Conservation (phyloP, 2,797 vertebrate genomes). For the Sebastes paucispinis region DNA sequence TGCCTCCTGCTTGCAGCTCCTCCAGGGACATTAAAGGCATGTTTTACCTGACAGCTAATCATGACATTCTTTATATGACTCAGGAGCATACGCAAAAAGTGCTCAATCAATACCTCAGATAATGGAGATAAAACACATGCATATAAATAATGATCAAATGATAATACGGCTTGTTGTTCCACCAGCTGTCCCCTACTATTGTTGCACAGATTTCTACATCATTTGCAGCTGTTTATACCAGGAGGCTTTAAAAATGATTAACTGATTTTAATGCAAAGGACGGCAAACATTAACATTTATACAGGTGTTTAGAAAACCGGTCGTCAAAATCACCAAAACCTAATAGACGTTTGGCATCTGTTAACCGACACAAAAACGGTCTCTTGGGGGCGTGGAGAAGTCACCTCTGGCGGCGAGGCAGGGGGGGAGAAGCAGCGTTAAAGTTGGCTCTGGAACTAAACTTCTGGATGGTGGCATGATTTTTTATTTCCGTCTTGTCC, state of each 20-base stretch:
- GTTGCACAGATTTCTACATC: not conserved
- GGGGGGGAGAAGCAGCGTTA: not conserved
- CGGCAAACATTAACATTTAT: not conserved
- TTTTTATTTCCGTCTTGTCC: not conserved
- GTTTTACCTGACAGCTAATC: constrained; percentile 11
- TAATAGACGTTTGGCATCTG: constrained; percentile 6
- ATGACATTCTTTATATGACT: not conserved
- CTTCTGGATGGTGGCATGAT: not conserved
- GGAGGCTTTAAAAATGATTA: not conserved
- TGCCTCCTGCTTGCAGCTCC: not conserved
- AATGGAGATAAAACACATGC: not conserved
- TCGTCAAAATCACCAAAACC: not conserved
- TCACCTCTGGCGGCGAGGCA: not conserved
- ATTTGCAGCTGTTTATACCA: not conserved
- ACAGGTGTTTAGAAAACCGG: not conserved
- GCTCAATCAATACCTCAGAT: not conserved
- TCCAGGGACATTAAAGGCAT: not conserved
- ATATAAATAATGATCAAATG: not conserved
- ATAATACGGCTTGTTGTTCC: not conserved
- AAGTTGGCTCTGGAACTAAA: not conserved
- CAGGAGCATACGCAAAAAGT: not conserved
- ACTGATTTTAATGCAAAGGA: not conserved
- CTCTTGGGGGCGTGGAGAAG: not conserved
- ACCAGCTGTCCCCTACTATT: not conserved
- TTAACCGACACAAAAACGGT: not conserved